Conservation (phyloP, 2,888 invertebrate species). For the Ophioninae sp. region DNA sequence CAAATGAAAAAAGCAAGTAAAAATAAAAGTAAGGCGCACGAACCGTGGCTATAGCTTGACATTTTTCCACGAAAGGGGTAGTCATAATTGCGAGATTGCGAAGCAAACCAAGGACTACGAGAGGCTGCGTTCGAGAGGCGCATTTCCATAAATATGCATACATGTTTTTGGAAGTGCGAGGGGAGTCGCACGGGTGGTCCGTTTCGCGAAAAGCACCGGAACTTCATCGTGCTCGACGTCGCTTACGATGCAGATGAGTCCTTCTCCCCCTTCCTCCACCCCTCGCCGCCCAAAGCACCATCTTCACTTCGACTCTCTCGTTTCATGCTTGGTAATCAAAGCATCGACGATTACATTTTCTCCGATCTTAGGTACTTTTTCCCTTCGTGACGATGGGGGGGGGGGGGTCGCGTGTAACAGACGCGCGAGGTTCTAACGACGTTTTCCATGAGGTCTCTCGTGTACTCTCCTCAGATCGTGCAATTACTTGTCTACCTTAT, state of each 20-base stretch:
- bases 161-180: slow-evolving; percentile 23
- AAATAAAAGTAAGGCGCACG: neutral
- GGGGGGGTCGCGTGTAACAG: neutral
- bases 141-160: slow-evolving; percentile 59
- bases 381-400: neutral
- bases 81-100: slow-evolving; percentile 9
- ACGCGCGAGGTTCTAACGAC: neutral
- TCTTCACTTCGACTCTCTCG: neutral
- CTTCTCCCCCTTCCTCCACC: neutral
- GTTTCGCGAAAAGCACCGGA: neutral
- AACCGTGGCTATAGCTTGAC: neutral
- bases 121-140: slow-evolving; percentile 39
- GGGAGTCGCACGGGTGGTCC: slow-evolving; percentile 22
- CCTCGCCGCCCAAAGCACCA: too few relatives aligned
- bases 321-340: slow-evolving; percentile 43
- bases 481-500: neutral
- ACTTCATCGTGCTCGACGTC: slow-evolving; percentile 10
- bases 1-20: neutral
- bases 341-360: slow-evolving; percentile 43
- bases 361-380: slow-evolving; percentile 17
- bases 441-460: neutral
- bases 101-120: neutral
- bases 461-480: neutral
- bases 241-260: slow-evolving; percentile 40
- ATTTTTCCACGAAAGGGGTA: neutral